A percentile compares a stretch with the other conserved stretches of the same genome.
Evolutionary conservation across 2,113 vertebrate genomes (phyloP).

Genomic region (Carollia perspicillata): DNA sequence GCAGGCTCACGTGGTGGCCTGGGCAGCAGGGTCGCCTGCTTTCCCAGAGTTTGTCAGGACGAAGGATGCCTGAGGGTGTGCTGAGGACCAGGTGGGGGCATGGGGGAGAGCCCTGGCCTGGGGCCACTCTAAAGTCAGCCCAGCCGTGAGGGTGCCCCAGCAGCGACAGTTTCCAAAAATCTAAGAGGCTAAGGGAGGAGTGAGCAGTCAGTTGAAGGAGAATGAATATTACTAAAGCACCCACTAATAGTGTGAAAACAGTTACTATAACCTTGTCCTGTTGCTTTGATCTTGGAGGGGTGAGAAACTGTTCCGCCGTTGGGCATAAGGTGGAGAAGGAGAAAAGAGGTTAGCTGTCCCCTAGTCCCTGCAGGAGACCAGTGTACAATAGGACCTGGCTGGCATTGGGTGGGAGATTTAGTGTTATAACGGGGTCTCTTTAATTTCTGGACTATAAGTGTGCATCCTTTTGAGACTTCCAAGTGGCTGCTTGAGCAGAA

Average conservation of each 20-base stretch:
- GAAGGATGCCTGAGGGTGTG: not conserved
- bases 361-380: too few relatives aligned
- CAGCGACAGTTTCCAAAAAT: not conserved
- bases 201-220: not conserved
- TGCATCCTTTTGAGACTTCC: not conserved
- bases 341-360: not conserved
- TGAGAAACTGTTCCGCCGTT: not conserved
- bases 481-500: not conserved
- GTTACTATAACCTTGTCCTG: not conserved
- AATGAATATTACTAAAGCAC: not conserved
- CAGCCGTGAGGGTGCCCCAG: not conserved
- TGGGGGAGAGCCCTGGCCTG: not conserved
- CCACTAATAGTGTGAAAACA: not conserved
- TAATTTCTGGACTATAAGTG: not conserved
- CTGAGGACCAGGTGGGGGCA: not conserved
- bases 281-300: not conserved
- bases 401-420: not conserved
- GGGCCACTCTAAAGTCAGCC: not conserved
- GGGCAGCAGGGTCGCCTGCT: not conserved
- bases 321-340: not conserved
- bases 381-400: fast-evolving
- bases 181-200: not conserved
- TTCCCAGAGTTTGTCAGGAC: not conserved
- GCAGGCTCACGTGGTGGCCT: not conserved
- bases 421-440: not conserved